These are phyloP conservation scores for Muricea muricata DNA, from an alignment of 92 coral and sea anemone genomes.

Conservation along the genomic window DNA sequence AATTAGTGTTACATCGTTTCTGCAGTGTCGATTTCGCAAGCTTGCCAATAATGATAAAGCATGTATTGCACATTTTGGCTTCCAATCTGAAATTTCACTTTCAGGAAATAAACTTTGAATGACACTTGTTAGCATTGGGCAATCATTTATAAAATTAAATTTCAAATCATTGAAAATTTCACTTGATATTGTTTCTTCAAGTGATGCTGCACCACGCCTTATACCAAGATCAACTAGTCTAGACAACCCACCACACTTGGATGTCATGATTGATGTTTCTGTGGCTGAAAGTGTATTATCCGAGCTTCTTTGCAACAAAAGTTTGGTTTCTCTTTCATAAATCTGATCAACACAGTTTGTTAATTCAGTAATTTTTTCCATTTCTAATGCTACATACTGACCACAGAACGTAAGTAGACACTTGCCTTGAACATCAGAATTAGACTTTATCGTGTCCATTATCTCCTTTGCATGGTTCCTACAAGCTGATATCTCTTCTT, in stretches of 20 bases:
- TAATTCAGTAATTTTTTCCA: conserved; percentile 29
- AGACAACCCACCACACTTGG: conserved; percentile 22
- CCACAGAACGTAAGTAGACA: background rate
- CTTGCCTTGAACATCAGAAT: background rate
- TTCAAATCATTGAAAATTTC: conserved; percentile 48
- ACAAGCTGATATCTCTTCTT: background rate
- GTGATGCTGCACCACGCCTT: conserved; percentile 14
- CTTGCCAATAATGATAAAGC: conserved; percentile 25
- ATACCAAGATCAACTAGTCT: conserved; percentile 31
- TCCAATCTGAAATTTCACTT: background rate
- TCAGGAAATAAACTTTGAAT: conserved; percentile 44
- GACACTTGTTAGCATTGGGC: conserved; percentile 37
- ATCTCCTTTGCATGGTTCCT: background rate
- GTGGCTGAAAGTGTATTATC: conserved; percentile 22
- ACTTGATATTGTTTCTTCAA: background rate
- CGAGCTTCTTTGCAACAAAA: background rate
- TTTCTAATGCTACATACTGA: conserved; percentile 39
- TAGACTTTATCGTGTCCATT: background rate
- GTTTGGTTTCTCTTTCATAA: conserved; percentile 50
- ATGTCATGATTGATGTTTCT: conserved; percentile 1
- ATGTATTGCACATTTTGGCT: conserved; percentile 42
- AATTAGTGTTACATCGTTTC: conserved; percentile 39
- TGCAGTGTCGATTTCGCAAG: conserved; percentile 11
- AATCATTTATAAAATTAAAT: conserved; percentile 29
- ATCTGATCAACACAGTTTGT: conserved; percentile 36